Conservation (phyloP, 2,797 vertebrate genomes). For the Eulemur rubriventer region DNA sequence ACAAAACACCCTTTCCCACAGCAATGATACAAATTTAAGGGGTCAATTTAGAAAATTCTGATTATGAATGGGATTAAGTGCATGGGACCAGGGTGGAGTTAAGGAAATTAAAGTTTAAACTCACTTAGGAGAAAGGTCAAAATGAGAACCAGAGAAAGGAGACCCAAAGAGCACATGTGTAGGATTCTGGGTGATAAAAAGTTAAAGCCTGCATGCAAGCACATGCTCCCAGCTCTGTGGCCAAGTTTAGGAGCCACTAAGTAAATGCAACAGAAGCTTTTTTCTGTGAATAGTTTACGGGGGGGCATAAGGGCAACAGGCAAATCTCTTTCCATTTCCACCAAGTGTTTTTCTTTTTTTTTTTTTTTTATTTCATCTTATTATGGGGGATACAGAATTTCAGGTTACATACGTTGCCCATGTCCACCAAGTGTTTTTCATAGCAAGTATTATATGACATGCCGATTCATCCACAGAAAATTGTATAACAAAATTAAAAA, state of each 20-base stretch:
- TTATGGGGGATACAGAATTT: too few relatives aligned
- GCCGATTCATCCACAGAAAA: background rate
- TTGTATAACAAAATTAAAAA: background rate
- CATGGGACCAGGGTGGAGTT: background rate
- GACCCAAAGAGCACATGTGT: background rate
- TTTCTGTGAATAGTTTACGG: background rate
- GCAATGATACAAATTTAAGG: background rate
- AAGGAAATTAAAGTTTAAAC: constrained; percentile 3
- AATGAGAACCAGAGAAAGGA: background rate
- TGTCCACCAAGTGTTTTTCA: background rate
- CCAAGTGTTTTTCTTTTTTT: background rate
- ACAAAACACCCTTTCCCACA: background rate
- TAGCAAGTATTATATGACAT: background rate
- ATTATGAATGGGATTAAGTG: background rate
- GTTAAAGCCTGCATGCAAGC: background rate
- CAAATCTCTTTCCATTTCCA: background rate
- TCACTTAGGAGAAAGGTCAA: constrained; percentile 23
- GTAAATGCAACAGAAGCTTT: background rate
- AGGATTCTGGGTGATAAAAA: background rate
- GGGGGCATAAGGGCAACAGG: background rate
- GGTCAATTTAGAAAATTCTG: background rate
- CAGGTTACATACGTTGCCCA: too few relatives aligned
- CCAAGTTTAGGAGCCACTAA: background rate
- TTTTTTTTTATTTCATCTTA: too few relatives aligned
- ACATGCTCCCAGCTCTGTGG: background rate